Conservation (phyloP, 2,113 vertebrate genomes). For the Mastomys coucha region DNA sequence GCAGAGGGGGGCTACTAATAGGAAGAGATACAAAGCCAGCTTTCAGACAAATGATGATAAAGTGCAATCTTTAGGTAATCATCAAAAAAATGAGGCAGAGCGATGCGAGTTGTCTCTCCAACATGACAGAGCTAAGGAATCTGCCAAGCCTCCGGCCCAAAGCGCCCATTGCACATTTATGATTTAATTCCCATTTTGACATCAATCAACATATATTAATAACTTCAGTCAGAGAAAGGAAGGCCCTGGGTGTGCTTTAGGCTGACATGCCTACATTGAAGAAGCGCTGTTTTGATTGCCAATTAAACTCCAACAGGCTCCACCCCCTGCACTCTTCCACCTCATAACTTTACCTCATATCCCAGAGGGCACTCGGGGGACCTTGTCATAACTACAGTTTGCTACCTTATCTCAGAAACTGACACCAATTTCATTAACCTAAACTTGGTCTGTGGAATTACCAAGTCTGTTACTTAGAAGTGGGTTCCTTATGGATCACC, state of each 20-base stretch:
- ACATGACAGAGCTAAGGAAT: slow-evolving; percentile 86
- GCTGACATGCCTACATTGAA: slow-evolving; percentile 80
- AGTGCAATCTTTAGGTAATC: slow-evolving; percentile 88
- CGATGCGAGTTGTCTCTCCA: slow-evolving; percentile 83
- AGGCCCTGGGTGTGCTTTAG: slow-evolving; percentile 84
- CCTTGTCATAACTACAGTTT: slow-evolving; percentile 70
- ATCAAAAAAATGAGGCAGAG: slow-evolving; percentile 85
- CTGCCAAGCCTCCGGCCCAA: slow-evolving; percentile 80
- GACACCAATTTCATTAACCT: slow-evolving; percentile 78
- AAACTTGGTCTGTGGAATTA: slow-evolving; percentile 15
- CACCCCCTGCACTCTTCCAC: slow-evolving; percentile 71
- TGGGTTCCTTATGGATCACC: not conserved
- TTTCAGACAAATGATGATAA: slow-evolving; percentile 89
- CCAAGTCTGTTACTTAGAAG: not conserved
- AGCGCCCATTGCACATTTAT: slow-evolving; percentile 83
- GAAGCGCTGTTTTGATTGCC: slow-evolving; percentile 78
- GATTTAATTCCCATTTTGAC: slow-evolving; percentile 88
- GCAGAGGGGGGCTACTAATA: slow-evolving; percentile 82
- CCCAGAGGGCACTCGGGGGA: slow-evolving; percentile 75
- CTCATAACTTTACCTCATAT: slow-evolving; percentile 73
- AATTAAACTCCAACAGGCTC: slow-evolving; percentile 85
- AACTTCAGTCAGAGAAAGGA: slow-evolving; percentile 83
- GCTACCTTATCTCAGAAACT: slow-evolving; percentile 72
- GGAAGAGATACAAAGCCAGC: slow-evolving; percentile 72
- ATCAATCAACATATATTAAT: slow-evolving; percentile 88